Conservation (phyloP, 2,797 vertebrate genomes). For the Silurus lanzhouensis region DNA sequence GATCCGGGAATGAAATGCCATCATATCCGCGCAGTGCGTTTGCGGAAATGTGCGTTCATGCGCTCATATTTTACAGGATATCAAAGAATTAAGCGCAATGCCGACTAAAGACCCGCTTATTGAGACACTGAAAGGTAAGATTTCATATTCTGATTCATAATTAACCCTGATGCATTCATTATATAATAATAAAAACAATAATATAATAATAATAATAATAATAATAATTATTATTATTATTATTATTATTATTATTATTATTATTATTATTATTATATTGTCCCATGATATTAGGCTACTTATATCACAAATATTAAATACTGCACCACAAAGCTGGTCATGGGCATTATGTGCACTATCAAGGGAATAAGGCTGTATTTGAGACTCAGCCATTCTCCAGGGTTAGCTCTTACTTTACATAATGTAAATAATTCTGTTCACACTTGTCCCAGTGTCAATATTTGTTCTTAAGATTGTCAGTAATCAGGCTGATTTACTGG, state of each 20-base stretch:
- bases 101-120: slow-evolving; percentile 53
- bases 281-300: no score
- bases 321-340: neutral
- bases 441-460: no score
- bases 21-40: neutral
- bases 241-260: neutral
- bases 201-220: neutral
- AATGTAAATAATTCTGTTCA: no score
- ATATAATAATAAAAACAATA: no score
- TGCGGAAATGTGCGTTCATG: neutral
- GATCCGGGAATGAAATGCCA: neutral
- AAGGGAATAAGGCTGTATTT: neutral
- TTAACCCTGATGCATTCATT: no score
- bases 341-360: neutral
- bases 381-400: neutral
- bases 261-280: neutral
- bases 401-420: no score
- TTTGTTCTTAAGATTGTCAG: no score
- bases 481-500: no score
- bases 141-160: neutral
- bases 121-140: slow-evolving; percentile 55
- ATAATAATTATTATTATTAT: neutral
- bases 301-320: no score
- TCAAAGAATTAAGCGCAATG: slow-evolving; percentile 36
- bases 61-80: neutral